These are phyloP conservation scores for Lacerta bilineata DNA, from an alignment of 2,797 vertebrate genomes.

Conservation along the genomic window DNA sequence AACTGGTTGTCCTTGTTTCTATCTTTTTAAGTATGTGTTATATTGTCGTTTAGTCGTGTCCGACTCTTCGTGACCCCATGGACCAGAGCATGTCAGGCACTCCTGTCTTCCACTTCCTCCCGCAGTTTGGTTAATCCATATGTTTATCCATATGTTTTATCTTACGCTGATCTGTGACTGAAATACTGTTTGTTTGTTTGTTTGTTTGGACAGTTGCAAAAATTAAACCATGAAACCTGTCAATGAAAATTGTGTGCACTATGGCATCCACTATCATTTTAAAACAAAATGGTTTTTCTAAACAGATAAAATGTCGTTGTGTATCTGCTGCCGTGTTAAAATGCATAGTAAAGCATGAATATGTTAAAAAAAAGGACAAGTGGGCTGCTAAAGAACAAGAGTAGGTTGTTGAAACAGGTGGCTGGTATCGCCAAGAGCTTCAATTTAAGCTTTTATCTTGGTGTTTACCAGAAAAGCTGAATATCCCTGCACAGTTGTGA, in stretches of 20 bases:
- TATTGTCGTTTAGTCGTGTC: too few species aligned
- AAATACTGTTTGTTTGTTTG: too few species aligned
- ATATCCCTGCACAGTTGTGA: neutral
- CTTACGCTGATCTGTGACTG: too few species aligned
- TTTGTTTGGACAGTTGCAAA: too few species aligned
- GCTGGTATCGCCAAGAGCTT: neutral
- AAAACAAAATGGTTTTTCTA: neutral
- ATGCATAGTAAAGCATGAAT: neutral
- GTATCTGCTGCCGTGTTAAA: neutral
- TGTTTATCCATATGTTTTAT: too few species aligned
- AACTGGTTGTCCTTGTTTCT: too few species aligned
- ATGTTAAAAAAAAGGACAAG: neutral
- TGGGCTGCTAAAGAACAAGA: conserved; percentile 13
- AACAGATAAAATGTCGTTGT: too few species aligned
- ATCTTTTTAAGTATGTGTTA: too few species aligned
- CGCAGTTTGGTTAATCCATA: too few species aligned
- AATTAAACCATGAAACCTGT: neutral
- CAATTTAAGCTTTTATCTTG: conserved; percentile 19
- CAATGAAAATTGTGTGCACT: neutral
- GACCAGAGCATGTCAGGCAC: too few species aligned
- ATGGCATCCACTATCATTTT: neutral
- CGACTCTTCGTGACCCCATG: too few species aligned
- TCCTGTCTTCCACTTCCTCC: too few species aligned
- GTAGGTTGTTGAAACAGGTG: conserved; percentile 10
- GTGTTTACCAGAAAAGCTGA: conserved; percentile 1